Percentiles rank a stretch among this genome's conserved stretches.
Evolutionary conservation across 2,888 invertebrate genomes (phyloP).

Genomic region (Aphrophora alni): DNA sequence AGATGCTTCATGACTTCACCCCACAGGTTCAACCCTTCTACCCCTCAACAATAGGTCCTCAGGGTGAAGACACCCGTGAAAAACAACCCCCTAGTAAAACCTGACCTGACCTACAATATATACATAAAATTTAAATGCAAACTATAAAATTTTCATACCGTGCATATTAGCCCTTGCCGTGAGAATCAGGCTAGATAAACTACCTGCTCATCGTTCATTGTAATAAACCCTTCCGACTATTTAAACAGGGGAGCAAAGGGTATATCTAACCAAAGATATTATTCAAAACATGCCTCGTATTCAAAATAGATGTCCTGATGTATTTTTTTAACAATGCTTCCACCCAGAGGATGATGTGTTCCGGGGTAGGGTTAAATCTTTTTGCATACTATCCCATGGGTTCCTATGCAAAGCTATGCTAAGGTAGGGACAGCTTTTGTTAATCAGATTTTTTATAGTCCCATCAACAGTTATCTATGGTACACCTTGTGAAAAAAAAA

Average conservation of each 20-base stretch:
- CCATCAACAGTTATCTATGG: constrained; percentile 9
- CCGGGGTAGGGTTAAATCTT: constrained; percentile 18
- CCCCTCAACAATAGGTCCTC: not conserved
- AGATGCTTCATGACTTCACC: not conserved
- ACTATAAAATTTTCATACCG: constrained; percentile 36
- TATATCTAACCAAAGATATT: constrained; percentile 19
- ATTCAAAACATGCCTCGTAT: constrained; percentile 34
- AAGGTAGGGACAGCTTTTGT: constrained; percentile 33
- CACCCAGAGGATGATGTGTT: constrained; percentile 20
- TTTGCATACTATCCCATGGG: constrained; percentile 25
- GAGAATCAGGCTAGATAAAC: constrained; percentile 27
- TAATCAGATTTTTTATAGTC: not conserved
- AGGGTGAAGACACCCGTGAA: not conserved
- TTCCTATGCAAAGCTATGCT: constrained; percentile 37
- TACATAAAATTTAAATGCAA: constrained; percentile 40
- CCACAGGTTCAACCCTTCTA: not conserved
- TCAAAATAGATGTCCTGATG: constrained; percentile 41
- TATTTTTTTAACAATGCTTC: constrained; percentile 35
- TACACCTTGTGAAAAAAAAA: constrained; percentile 9
- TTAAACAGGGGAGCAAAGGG: constrained; percentile 5
- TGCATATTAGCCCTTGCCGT: constrained; percentile 28
- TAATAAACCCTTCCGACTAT: not conserved
- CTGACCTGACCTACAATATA: constrained; percentile 22
- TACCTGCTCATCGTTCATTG: not conserved
- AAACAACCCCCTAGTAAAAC: constrained; percentile 34